Evolutionary conservation across 2,113 vertebrate genomes (phyloP).

Genomic region (Cinclus mexicanus): DNA sequence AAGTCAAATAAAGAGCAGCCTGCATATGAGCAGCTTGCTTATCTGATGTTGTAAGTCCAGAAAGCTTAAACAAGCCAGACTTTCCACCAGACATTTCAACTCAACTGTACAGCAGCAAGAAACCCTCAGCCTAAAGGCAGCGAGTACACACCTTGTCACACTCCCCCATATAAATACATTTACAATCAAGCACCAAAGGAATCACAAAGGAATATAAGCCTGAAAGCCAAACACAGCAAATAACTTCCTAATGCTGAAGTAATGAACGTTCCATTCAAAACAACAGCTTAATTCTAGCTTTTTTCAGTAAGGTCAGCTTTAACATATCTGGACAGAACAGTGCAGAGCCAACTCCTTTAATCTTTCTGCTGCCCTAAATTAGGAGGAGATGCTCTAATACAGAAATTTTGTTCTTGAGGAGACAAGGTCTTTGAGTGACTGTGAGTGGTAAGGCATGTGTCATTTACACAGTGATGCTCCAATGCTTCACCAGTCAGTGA

Average conservation of each 20-base stretch:
- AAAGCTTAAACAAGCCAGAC: not conserved
- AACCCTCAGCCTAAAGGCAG: not conserved
- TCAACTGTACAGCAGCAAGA: not conserved
- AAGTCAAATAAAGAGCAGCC: slow-evolving; percentile 24
- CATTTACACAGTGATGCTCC: not conserved
- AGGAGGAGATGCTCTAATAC: not conserved
- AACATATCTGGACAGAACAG: not conserved
- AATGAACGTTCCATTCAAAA: not conserved
- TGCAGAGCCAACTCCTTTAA: not conserved
- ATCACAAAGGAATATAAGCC: not conserved
- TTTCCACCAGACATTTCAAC: not conserved
- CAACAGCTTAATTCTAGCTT: not conserved
- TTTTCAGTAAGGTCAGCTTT: not conserved
- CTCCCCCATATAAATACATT: not conserved
- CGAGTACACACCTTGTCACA: not conserved
- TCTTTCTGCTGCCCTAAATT: not conserved
- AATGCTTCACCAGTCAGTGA: not conserved
- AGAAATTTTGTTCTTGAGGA: not conserved
- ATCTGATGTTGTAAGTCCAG: not conserved
- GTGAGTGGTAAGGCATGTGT: not conserved
- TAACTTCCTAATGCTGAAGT: not conserved
- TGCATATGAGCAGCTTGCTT: not conserved
- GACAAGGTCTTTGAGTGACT: not conserved
- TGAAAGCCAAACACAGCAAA: not conserved
- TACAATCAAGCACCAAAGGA: not conserved